Evolutionary conservation across 2,888 invertebrate genomes (phyloP).

Genomic region (Schrankia costaestrigalis): DNA sequence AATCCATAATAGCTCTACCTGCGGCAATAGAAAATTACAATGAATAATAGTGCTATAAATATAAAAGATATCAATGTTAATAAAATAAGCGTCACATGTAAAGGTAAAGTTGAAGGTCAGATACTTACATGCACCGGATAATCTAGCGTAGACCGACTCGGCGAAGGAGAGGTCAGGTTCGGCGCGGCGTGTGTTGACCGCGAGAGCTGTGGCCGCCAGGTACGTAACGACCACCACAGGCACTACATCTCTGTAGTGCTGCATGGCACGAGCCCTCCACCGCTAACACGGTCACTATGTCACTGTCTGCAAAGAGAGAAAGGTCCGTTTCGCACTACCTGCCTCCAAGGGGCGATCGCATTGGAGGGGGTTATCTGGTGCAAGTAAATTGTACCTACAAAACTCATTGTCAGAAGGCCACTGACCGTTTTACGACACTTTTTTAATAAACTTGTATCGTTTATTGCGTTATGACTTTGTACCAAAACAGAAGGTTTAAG

Average conservation of each 20-base stretch:
- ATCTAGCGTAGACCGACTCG: constrained; percentile 62
- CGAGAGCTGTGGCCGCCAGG: constrained; percentile 29
- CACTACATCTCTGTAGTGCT: constrained; percentile 46
- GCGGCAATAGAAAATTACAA: constrained; percentile 28
- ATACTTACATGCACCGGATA: constrained; percentile 73
- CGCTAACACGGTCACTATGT: constrained; percentile 72
- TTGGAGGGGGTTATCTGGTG: constrained; percentile 67
- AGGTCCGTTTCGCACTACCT: constrained; percentile 53
- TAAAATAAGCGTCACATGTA: constrained; percentile 8
- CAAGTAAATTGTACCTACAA: constrained; percentile 48
- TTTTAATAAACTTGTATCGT: constrained; percentile 1
- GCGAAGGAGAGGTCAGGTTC: constrained; percentile 59
- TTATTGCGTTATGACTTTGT: background rate
- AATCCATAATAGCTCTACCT: constrained; percentile 73
- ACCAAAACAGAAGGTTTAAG: constrained; percentile 2
- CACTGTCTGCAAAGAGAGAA: constrained; percentile 71
- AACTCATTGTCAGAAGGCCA: constrained; percentile 42
- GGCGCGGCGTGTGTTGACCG: constrained; percentile 25
- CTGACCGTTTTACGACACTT: constrained; percentile 30
- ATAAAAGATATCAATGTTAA: background rate
- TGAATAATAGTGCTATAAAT: background rate
- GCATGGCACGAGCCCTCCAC: constrained; percentile 65
- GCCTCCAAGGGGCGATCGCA: constrained; percentile 34
- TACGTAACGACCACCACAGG: constrained; percentile 42
- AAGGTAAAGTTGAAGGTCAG: constrained; percentile 32